These are phyloP conservation scores for Scaptomyza reducta DNA, from an alignment of 2,888 invertebrate genomes.

Conservation along the genomic window DNA sequence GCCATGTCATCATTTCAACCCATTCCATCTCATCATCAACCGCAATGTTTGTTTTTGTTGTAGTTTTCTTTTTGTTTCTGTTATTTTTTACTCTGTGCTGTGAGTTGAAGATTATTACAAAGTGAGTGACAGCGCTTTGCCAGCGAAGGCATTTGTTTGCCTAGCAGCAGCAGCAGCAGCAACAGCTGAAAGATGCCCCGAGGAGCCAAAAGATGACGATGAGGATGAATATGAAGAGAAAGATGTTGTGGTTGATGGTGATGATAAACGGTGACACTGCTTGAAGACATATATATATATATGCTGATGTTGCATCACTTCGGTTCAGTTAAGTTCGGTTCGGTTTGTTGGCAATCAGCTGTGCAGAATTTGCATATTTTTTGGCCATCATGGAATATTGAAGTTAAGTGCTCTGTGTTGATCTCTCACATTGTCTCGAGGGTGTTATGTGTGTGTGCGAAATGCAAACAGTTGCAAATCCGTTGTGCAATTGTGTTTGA, in stretches of 20 bases:
- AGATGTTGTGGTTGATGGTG: constrained; percentile 2
- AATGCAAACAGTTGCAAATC: constrained; percentile 47
- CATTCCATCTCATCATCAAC: constrained; percentile 45
- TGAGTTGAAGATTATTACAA: constrained; percentile 70
- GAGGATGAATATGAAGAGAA: constrained; percentile 1
- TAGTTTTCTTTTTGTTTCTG: constrained; percentile 17
- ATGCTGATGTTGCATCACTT: constrained; percentile 67
- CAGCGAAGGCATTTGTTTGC: constrained; percentile 57
- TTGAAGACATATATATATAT: not conserved
- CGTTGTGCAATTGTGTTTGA: constrained; percentile 47
- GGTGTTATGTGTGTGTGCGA: constrained; percentile 14
- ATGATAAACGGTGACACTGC: constrained; percentile 28
- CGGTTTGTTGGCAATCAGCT: constrained; percentile 41
- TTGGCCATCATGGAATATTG: constrained; percentile 18
- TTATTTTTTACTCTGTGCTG: constrained; percentile 44
- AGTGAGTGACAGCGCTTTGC: constrained; percentile 54
- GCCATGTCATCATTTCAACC: constrained; percentile 44
- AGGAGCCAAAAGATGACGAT: constrained; percentile 15
- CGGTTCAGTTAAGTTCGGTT: not conserved
- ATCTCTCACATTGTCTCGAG: constrained; percentile 36
- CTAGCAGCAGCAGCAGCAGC: constrained; percentile 38
- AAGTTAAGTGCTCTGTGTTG: constrained; percentile 7
- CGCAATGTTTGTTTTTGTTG: constrained; percentile 16
- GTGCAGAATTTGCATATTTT: constrained; percentile 52
- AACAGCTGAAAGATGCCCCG: constrained; percentile 47